Evolutionary conservation across 2,113 vertebrate species (phyloP).

Genomic region (Pterocles orientalis): DNA sequence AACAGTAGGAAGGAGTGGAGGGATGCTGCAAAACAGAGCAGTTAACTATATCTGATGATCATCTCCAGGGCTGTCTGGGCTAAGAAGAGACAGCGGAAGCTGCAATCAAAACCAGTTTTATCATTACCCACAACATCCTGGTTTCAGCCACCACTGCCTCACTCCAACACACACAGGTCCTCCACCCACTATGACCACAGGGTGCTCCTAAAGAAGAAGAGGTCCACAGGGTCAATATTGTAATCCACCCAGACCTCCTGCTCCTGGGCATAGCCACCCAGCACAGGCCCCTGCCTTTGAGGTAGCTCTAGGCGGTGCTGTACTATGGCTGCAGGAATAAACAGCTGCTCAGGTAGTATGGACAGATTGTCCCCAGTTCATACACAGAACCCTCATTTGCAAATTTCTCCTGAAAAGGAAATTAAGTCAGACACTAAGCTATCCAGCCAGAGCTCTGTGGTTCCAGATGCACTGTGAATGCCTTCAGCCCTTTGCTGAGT

Average conservation of each 20-base stretch:
- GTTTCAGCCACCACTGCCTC: neutral
- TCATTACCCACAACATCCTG: neutral
- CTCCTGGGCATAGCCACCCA: neutral
- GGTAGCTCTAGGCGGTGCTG: neutral
- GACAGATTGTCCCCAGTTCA: neutral
- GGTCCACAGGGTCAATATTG: neutral
- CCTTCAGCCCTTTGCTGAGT: neutral
- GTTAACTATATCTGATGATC: neutral
- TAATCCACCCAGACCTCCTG: neutral
- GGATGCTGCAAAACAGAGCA: neutral
- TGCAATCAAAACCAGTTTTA: neutral
- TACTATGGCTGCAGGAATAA: neutral
- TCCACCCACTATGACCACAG: neutral
- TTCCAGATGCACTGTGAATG: neutral
- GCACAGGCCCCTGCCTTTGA: neutral
- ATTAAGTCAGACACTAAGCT: neutral
- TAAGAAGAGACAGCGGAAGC: neutral
- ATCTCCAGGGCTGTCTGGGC: neutral
- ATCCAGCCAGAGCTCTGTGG: neutral
- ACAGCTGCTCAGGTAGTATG: neutral
- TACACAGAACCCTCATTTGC: neutral
- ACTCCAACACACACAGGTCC: neutral
- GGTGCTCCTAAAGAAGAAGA: constrained; percentile 30
- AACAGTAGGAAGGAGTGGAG: neutral
- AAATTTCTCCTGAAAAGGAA: constrained; percentile 27